Evolutionary conservation across 2,797 vertebrate species (phyloP).

Genomic region (Ataeniobius toweri): DNA sequence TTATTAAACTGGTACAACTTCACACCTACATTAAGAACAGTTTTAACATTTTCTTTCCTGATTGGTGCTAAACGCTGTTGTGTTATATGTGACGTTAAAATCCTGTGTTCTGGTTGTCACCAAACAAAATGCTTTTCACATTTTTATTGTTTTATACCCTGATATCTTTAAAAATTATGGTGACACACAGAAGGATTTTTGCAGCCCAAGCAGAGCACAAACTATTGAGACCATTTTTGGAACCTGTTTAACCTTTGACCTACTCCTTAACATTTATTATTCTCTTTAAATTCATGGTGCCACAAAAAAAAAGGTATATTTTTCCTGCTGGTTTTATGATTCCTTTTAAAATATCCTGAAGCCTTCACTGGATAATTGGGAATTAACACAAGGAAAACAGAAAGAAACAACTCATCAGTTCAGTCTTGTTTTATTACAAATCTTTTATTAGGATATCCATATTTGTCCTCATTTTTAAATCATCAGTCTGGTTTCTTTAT

Average conservation of each 20-base stretch:
- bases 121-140: not conserved
- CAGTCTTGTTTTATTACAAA: conserved; percentile 84
- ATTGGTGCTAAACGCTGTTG: no score
- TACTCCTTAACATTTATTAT: no score
- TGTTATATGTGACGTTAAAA: no score
- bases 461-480: conserved; percentile 63
- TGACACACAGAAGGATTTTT: not conserved
- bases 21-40: no score
- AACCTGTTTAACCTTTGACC: not conserved
- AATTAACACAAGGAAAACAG: not conserved
- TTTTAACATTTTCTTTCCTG: no score
- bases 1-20: no score
- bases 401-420: conserved; percentile 30
- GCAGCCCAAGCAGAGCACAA: not conserved
- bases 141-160: not conserved
- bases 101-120: no score
- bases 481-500: conserved; percentile 73
- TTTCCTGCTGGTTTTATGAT: no score
- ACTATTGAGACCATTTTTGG: not conserved
- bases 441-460: conserved; percentile 86
- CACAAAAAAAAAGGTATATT: no score
- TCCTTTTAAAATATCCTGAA: no score
- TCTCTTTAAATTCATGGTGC: no score
- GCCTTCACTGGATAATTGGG: not conserved
- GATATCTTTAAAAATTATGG: not conserved